Evolutionary conservation across 2,797 vertebrate species (phyloP).

Genomic region (Ctenochaetus hawaiiensis): DNA sequence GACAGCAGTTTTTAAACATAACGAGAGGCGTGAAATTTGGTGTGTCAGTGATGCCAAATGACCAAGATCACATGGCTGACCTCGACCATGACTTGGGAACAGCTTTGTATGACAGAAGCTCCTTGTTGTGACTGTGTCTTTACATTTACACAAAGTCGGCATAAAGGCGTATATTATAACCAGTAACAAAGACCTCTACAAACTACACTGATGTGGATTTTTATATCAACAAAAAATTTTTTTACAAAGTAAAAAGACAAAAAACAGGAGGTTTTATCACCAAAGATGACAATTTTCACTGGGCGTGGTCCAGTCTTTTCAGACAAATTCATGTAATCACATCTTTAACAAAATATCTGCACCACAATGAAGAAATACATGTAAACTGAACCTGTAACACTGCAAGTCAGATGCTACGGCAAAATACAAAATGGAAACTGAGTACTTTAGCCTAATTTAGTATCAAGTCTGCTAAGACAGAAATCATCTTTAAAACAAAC

Average conservation of each 20-base stretch:
- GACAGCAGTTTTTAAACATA: slow-evolving; percentile 15
- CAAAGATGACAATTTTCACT: background rate
- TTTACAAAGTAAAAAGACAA: background rate
- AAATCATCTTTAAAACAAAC: background rate
- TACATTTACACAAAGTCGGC: background rate
- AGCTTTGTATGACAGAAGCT: slow-evolving; percentile 22
- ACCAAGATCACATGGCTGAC: slow-evolving; percentile 43
- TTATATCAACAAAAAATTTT: background rate
- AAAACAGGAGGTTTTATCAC: background rate
- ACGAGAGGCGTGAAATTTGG: slow-evolving; percentile 24
- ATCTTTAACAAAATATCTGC: background rate
- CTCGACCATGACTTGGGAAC: slow-evolving; percentile 1
- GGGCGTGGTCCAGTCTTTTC: background rate
- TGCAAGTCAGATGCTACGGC: background rate
- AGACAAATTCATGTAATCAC: background rate
- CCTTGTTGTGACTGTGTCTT: background rate
- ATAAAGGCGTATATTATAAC: background rate
- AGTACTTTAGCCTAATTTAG: background rate
- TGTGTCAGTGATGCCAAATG: slow-evolving; percentile 35
- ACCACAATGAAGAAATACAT: background rate
- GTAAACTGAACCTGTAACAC: background rate
- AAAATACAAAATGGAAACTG: background rate
- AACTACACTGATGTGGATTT: background rate
- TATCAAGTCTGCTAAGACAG: background rate
- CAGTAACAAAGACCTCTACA: background rate